phyloP scores from a whole-genome alignment of 92 coral and sea anemone genomes.

The Epizoanthus scotinus region DNA sequence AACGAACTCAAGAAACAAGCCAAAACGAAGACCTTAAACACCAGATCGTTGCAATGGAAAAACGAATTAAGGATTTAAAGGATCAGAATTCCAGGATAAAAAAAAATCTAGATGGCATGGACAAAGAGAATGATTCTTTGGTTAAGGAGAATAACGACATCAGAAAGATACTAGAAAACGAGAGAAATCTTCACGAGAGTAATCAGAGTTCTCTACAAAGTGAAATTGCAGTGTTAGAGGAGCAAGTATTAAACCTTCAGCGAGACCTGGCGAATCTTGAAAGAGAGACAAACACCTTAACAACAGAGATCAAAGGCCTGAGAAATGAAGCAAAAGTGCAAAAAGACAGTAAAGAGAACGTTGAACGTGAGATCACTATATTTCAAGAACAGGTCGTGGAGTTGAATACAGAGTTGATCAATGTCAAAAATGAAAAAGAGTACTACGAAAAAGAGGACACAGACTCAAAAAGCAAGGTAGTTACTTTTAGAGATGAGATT shows the following conservation, averaged over 20 bases:
- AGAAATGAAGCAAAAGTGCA: not conserved
- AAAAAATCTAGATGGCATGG: not conserved
- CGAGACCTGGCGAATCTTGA: slow-evolving; percentile 33
- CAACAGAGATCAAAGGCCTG: slow-evolving; percentile 13
- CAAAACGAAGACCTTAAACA: slow-evolving; percentile 50
- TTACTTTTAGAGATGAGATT: slow-evolving; percentile 42
- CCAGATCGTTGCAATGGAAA: slow-evolving; percentile 50
- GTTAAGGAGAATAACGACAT: not conserved
- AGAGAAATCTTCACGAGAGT: not conserved
- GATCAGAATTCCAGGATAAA: slow-evolving; percentile 4
- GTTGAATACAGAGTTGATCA: slow-evolving; percentile 32
- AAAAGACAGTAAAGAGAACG: slow-evolving; percentile 27
- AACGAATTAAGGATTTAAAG: slow-evolving; percentile 48
- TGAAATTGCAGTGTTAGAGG: not conserved
- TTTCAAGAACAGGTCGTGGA: slow-evolving; percentile 36
- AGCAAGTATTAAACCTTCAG: not conserved
- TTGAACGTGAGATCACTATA: slow-evolving; percentile 37
- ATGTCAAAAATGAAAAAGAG: slow-evolving; percentile 5
- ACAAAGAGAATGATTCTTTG: not conserved
- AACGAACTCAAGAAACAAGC: not conserved
- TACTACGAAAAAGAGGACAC: slow-evolving; percentile 2
- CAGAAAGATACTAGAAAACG: not conserved
- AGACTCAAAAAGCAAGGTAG: slow-evolving; percentile 32
- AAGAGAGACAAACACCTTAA: slow-evolving; percentile 36
- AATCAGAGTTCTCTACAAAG: not conserved